These are phyloP conservation scores for Hepsetus odoe DNA, from an alignment of 2,113 vertebrate genomes.

Conservation along the genomic window DNA sequence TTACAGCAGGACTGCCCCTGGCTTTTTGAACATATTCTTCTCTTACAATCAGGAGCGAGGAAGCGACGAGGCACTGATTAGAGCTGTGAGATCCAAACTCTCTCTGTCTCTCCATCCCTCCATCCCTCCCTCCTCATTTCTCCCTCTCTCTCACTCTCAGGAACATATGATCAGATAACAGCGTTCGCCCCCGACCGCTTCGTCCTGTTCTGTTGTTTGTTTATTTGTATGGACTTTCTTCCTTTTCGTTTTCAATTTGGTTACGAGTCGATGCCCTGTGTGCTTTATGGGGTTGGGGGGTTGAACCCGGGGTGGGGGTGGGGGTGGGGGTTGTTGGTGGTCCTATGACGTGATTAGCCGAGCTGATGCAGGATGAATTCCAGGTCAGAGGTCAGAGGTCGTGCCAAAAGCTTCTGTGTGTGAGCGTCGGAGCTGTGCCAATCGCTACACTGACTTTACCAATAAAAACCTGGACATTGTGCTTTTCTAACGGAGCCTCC, in stretches of 20 bases:
- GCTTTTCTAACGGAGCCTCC: conserved; percentile 45
- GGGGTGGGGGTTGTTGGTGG: neutral
- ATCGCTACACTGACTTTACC: conserved; percentile 56
- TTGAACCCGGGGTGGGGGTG: no score
- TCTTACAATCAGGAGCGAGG: neutral
- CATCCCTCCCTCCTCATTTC: neutral
- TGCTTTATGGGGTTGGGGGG: neutral
- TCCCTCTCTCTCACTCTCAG: conserved; percentile 40
- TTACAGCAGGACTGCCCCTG: no score
- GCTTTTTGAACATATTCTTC: neutral
- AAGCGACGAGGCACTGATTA: neutral
- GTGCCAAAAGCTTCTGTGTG: conserved; percentile 56
- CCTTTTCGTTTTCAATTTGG: conserved; percentile 24
- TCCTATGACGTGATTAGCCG: neutral
- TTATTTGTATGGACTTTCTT: conserved; percentile 41
- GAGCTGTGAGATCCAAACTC: neutral
- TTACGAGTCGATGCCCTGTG: conserved; percentile 29
- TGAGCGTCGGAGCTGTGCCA: conserved; percentile 49
- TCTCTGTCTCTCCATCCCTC: neutral
- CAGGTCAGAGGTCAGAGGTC: conserved; percentile 48
- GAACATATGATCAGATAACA: conserved; percentile 19
- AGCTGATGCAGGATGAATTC: conserved; percentile 12
- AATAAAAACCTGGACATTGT: conserved; percentile 58
- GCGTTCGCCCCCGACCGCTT: conserved; percentile 9
- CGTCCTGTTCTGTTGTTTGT: conserved; percentile 39